phyloP scores from a whole-genome alignment of 2,113 vertebrate genomes.

The Salvelinus alpinus region DNA sequence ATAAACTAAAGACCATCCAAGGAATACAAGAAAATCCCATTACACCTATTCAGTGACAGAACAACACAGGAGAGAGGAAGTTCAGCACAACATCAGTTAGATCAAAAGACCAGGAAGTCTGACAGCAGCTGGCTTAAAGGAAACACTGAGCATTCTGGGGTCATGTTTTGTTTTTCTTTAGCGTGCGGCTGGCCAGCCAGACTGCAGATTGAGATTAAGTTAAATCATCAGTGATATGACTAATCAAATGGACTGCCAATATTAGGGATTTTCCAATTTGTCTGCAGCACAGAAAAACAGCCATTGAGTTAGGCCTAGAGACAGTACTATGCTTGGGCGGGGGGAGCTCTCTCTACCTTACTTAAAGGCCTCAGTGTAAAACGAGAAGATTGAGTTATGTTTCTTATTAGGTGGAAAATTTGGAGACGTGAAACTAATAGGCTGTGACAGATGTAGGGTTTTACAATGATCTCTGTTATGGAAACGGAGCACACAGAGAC shows the following conservation, averaged over 20 bases:
- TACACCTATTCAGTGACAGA: constrained; percentile 15
- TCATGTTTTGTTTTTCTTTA: constrained; percentile 59
- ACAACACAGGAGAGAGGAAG: not conserved
- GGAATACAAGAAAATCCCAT: not conserved
- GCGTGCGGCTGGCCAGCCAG: constrained; percentile 14
- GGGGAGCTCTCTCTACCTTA: constrained; percentile 32
- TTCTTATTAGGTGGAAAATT: constrained; percentile 60
- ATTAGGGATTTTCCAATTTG: constrained; percentile 61
- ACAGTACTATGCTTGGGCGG: constrained; percentile 32
- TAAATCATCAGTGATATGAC: constrained; percentile 52
- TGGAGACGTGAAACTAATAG: constrained; percentile 60
- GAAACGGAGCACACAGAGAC: constrained; percentile 24
- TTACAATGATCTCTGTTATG: constrained; percentile 9
- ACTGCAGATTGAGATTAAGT: constrained; percentile 33
- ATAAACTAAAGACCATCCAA: not conserved
- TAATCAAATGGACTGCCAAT: constrained; percentile 48
- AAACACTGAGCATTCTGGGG: not conserved
- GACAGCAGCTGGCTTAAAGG: constrained; percentile 62
- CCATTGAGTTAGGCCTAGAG: constrained; percentile 6
- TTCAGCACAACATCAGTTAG: not conserved
- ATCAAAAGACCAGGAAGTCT: constrained; percentile 43
- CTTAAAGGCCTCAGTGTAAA: constrained; percentile 49
- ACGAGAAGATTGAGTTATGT: constrained; percentile 45
- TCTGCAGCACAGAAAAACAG: not conserved
- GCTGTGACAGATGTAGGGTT: constrained; percentile 46